phyloP scores from a whole-genome alignment of 1,140 invertebrate species.

The Octopus bimaculoides region DNA sequence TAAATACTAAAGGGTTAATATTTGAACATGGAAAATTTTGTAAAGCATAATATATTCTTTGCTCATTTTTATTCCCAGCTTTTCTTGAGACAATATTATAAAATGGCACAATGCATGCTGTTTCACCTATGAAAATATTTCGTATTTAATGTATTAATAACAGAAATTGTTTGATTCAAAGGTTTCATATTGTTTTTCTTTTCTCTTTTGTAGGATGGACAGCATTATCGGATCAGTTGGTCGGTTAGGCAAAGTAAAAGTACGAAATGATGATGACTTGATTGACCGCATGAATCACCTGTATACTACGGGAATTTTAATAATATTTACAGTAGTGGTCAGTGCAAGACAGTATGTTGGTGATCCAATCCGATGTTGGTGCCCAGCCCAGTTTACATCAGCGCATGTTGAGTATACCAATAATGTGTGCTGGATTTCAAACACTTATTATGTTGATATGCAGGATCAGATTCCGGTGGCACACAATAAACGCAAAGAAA shows the following conservation, averaged over 20 bases:
- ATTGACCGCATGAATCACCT: constrained; percentile 62
- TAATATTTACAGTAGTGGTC: constrained; percentile 61
- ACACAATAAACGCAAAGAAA: constrained; percentile 37
- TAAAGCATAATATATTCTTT: not conserved
- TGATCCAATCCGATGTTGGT: constrained; percentile 59
- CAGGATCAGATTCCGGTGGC: constrained; percentile 41
- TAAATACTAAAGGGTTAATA: not conserved
- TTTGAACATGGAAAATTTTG: not conserved
- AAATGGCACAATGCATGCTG: not conserved
- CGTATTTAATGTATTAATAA: not conserved
- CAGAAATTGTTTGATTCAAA: not conserved
- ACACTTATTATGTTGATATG: constrained; percentile 58
- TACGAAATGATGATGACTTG: constrained; percentile 62
- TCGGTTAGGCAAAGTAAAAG: constrained; percentile 53
- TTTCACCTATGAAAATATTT: not conserved
- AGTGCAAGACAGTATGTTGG: constrained; percentile 62
- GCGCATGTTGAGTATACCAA: constrained; percentile 58
- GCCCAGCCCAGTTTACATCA: constrained; percentile 54
- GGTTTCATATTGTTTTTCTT: constrained; percentile 9
- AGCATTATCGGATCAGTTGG: constrained; percentile 56
- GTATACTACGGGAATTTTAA: constrained; percentile 61
- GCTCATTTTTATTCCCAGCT: not conserved
- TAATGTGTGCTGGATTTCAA: constrained; percentile 57
- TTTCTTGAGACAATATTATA: not conserved
- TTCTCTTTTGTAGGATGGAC: constrained; percentile 47